A percentile compares a stretch with the other conserved stretches of the same genome.
These are phyloP conservation scores for Peromyscus attwateri DNA, from an alignment of 2,797 vertebrate species.

Conservation along the genomic window DNA sequence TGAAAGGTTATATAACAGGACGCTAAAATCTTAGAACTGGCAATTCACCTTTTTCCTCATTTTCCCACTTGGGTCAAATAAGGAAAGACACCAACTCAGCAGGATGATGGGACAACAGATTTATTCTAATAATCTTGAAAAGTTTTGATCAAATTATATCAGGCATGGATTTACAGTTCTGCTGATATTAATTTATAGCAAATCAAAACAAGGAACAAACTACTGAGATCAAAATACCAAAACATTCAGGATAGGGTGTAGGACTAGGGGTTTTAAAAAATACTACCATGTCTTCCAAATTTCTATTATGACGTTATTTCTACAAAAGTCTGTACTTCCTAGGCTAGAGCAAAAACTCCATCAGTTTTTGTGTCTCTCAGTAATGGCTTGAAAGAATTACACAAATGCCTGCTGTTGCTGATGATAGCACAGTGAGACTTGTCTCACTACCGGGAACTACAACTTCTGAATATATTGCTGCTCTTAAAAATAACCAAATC, in stretches of 20 bases:
- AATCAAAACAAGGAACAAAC: slow-evolving; percentile 63
- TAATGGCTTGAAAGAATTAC: slow-evolving; percentile 36
- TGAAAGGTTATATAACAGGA: slow-evolving; percentile 57
- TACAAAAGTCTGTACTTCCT: slow-evolving; percentile 36
- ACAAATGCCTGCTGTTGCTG: slow-evolving; percentile 8
- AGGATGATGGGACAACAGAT: slow-evolving; percentile 42
- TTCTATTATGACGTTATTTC: slow-evolving; percentile 55
- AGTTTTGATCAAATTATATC: slow-evolving; percentile 34
- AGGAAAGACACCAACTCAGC: slow-evolving; percentile 37
- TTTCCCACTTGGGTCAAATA: slow-evolving; percentile 47
- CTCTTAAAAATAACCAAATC: slow-evolving; percentile 39
- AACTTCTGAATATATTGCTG: not conserved
- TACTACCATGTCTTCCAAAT: slow-evolving; percentile 48
- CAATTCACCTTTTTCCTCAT: slow-evolving; percentile 16
- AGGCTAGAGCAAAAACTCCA: not conserved
- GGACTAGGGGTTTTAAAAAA: not conserved
- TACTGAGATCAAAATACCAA: slow-evolving; percentile 51
- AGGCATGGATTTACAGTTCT: slow-evolving; percentile 2
- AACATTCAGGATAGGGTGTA: slow-evolving; percentile 23
- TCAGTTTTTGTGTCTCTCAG: slow-evolving; percentile 25
- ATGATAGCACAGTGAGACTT: slow-evolving; percentile 31
- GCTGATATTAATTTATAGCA: slow-evolving; percentile 54
- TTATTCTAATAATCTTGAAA: slow-evolving; percentile 28
- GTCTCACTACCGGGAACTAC: not conserved
- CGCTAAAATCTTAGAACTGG: slow-evolving; percentile 52